phyloP scores from a whole-genome alignment of 2,113 vertebrate species.

The Nothoprocta perdicaria region DNA sequence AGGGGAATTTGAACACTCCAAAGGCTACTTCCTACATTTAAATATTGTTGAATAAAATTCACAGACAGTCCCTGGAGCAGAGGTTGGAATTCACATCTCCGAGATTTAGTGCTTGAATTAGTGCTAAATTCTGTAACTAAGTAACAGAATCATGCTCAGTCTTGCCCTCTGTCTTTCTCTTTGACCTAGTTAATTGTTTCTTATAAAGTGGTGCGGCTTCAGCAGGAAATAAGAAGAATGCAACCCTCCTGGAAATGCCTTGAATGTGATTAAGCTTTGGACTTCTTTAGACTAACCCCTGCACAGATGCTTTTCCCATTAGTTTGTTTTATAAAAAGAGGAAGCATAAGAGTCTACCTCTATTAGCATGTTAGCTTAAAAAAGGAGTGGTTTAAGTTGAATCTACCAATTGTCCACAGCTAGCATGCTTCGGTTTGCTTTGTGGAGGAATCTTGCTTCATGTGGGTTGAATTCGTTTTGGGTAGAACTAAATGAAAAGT shows the following conservation, averaged over 20 bases:
- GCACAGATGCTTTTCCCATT: not conserved
- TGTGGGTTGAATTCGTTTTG: not conserved
- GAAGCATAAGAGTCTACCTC: not conserved
- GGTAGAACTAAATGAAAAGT: not conserved
- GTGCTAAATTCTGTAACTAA: not conserved
- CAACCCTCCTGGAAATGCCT: not conserved
- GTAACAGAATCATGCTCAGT: not conserved
- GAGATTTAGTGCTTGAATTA: not conserved
- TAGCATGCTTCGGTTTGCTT: not conserved
- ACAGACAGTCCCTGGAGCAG: not conserved
- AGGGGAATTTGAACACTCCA: not conserved
- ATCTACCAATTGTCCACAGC: not conserved
- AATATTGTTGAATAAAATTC: not conserved
- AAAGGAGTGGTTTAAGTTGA: not conserved
- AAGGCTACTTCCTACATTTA: not conserved
- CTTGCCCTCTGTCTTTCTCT: not conserved
- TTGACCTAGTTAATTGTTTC: not conserved
- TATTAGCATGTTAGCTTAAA: not conserved
- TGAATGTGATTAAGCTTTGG: not conserved
- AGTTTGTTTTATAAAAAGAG: not conserved
- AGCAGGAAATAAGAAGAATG: not conserved
- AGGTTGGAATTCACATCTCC: not conserved
- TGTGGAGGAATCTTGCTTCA: not conserved
- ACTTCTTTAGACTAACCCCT: not conserved
- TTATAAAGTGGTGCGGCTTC: not conserved